These are phyloP conservation scores for Drosophila ficusphila DNA, from an alignment of 1,140 invertebrate species.

Conservation along the genomic window DNA sequence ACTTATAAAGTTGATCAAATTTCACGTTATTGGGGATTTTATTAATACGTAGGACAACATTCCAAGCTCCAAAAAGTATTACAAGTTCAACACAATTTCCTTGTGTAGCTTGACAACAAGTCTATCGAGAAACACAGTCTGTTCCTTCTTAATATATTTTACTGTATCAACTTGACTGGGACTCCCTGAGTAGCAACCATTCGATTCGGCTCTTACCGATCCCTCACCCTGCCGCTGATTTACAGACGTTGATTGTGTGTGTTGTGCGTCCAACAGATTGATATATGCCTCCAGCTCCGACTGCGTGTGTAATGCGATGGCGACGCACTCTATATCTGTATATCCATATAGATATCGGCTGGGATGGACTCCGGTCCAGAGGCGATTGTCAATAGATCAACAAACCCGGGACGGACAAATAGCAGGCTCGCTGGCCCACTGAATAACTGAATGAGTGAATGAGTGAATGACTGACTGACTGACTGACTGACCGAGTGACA, in stretches of 20 bases:
- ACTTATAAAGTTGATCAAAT: no score
- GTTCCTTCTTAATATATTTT: no score
- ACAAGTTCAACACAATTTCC: no score
- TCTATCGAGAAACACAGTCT: no score
- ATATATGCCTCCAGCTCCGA: constrained; percentile 35
- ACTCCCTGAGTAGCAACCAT: background rate
- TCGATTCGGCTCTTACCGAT: background rate
- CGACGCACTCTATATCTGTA: constrained; percentile 33
- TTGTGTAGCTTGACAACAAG: no score
- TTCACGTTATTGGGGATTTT: no score
- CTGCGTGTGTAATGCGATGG: constrained; percentile 30
- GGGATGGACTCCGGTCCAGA: constrained; percentile 24
- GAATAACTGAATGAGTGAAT: constrained; percentile 2
- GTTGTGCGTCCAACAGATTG: constrained; percentile 61
- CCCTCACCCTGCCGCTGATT: constrained; percentile 56
- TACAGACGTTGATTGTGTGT: constrained; percentile 63
- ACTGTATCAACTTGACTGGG: no score
- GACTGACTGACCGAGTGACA: background rate
- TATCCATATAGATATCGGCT: constrained; percentile 41
- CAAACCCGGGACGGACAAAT: constrained; percentile 29
- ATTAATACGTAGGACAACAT: no score
- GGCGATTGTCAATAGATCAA: constrained; percentile 69
- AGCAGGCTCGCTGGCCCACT: constrained; percentile 7
- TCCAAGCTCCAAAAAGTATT: no score
- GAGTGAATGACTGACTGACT: constrained; percentile 1